Evolutionary conservation across 2,797 vertebrate species (phyloP), one percentile per base, ranked within the genome.

Genomic region (Dendrocincla fuliginosa): DNA sequence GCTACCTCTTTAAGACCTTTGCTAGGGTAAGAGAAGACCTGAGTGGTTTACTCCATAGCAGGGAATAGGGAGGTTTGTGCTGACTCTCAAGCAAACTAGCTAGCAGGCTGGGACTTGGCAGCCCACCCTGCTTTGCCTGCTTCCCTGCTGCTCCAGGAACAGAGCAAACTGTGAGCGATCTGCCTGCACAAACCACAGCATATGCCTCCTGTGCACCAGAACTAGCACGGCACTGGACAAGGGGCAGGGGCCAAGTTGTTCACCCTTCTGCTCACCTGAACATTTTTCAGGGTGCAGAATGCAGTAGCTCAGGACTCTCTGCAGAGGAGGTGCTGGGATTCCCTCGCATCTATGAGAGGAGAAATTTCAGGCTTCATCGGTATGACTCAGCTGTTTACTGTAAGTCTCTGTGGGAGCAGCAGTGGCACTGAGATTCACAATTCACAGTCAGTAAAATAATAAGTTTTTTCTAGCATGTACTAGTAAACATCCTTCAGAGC

Each of bases 81-180:
- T 93, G 73, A 53, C 57, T 79, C 55, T 56, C 33, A 79, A 94
- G 71, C 33, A 80, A 52, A 32, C 23, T 16, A 74, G 35, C 10
- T 46, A 91, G 47, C 47, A 88, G 80, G 35, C 70, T 86, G 83
- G 49, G 73, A 65, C 59, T 90, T 97, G 90, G 94, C 95, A 96
- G 81, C 65, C 33, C 77, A 73, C 20, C 3, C 25, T 50, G 25
- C 67, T 90, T 86, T 86, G 55, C 69, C 80, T 1, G 1, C 53
- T 76, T 91, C 80, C 88, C 88, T 84, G 80, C 91, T 82, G 94
- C 70, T 91, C 73, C 80, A 82, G 74, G 85, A 81, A 73, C 27
- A 49, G 87, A 92, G 68, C 37, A 63, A 93, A 16, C 90, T 44
- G 87, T 2, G 55, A 93, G 67, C 0, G 10, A 84, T 86, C 83